Percentiles rank a stretch among this genome's conserved stretches.
These are phyloP conservation scores for Malacoctenus gilli DNA, from an alignment of 2,797 vertebrate genomes.

Conservation along the genomic window DNA sequence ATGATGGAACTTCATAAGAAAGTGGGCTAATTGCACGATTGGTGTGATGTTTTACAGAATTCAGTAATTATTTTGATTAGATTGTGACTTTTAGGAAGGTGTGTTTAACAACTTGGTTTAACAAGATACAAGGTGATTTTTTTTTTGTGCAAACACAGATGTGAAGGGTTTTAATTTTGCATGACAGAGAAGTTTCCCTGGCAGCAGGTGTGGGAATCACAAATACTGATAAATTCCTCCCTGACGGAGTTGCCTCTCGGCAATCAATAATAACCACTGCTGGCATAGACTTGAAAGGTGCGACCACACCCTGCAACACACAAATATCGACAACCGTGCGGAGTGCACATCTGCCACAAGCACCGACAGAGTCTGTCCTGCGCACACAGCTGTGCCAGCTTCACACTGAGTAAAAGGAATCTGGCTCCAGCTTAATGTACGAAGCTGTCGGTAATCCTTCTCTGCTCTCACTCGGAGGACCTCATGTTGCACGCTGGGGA, in stretches of 20 bases:
- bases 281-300: slow-evolving; percentile 36
- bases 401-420: slow-evolving; percentile 29
- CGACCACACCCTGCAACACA: slow-evolving; percentile 54
- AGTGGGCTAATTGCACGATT: no score
- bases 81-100: no score
- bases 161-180: slow-evolving; percentile 22
- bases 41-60: no score
- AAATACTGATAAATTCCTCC: slow-evolving; percentile 52
- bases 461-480: slow-evolving; percentile 34
- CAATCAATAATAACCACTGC: slow-evolving; percentile 59
- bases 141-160: slow-evolving; percentile 11
- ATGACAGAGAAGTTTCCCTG: no score
- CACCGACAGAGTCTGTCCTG: slow-evolving; percentile 12
- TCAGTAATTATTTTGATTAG: no score
- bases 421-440: slow-evolving; percentile 45
- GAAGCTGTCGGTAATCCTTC: slow-evolving; percentile 49
- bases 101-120: neutral
- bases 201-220: slow-evolving; percentile 19
- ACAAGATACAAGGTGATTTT: neutral
- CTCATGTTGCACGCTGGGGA: slow-evolving; percentile 24
- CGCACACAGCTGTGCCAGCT: slow-evolving; percentile 17
- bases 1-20: no score
- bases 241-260: slow-evolving; percentile 49
- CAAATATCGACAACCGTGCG: slow-evolving; percentile 22
- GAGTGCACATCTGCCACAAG: slow-evolving; percentile 11